Percentiles rank a stretch among this genome's conserved stretches.
Evolutionary conservation across 2,797 vertebrate species (phyloP).

Genomic region (Myripristis murdjan): DNA sequence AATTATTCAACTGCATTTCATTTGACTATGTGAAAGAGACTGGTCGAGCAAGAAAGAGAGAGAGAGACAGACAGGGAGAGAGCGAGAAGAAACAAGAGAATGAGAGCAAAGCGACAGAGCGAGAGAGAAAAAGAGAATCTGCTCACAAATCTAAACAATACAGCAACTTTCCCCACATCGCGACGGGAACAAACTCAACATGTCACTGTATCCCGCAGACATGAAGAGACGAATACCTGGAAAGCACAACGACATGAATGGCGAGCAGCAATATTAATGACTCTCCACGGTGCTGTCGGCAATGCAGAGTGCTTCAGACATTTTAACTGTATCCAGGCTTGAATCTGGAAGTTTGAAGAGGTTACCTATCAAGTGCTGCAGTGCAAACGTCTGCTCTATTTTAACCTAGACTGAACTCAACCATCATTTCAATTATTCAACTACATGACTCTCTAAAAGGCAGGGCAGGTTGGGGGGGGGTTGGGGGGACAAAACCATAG

Average conservation of each 20-base stretch:
- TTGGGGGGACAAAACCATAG: too few species aligned
- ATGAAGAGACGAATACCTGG: conserved; percentile 22
- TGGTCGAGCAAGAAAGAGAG: conserved; percentile 6
- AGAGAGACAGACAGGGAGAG: conserved; percentile 3
- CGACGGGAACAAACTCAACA: conserved; percentile 35
- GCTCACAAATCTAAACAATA: conserved; percentile 12
- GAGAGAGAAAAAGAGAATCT: neutral
- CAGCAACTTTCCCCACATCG: neutral
- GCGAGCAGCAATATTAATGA: conserved; percentile 62
- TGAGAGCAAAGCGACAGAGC: too few species aligned
- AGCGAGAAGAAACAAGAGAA: neutral
- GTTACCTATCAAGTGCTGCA: conserved; percentile 68
- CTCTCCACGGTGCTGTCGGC: conserved; percentile 36
- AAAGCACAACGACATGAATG: conserved; percentile 42
- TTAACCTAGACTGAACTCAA: conserved; percentile 56
- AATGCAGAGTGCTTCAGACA: conserved; percentile 38
- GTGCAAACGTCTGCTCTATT: conserved; percentile 66
- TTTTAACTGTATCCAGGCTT: conserved; percentile 52
- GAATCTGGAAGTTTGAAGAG: conserved; percentile 67
- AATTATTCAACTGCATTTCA: conserved; percentile 46
- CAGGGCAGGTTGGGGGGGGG: conserved; percentile 44
- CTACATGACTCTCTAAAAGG: conserved; percentile 52
- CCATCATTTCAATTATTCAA: conserved; percentile 73
- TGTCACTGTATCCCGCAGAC: conserved; percentile 34
- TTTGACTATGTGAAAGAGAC: conserved; percentile 20